These are phyloP conservation scores for Podarcis lilfordi DNA, from an alignment of 2,797 vertebrate genomes.

Conservation along the genomic window DNA sequence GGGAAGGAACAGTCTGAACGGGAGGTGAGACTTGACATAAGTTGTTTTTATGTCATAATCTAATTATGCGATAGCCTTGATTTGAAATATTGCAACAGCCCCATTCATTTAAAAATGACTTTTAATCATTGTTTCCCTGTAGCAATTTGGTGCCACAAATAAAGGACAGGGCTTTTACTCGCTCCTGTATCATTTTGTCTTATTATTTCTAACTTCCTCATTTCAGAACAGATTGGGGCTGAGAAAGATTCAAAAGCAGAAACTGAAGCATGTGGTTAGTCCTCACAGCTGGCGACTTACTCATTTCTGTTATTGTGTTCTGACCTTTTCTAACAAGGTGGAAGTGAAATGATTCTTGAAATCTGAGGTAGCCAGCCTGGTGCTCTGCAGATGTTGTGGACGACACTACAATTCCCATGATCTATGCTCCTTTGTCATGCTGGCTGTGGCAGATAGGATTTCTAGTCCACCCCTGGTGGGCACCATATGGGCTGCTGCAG, in stretches of 20 bases:
- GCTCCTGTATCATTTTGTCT: neutral
- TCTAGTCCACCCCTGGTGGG: neutral
- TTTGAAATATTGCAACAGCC: neutral
- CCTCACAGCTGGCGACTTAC: neutral
- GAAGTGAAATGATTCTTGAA: neutral
- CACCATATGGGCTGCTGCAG: neutral
- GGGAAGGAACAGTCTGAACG: neutral
- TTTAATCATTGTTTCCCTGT: neutral
- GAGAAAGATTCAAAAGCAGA: neutral
- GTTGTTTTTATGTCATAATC: neutral
- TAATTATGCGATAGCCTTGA: neutral
- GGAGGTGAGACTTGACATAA: neutral
- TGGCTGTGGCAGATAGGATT: neutral
- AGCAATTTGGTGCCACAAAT: neutral
- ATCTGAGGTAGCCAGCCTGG: too few species aligned
- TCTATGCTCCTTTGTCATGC: neutral
- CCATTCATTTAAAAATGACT: neutral
- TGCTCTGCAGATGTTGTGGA: neutral
- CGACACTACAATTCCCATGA: neutral
- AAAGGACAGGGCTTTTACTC: neutral
- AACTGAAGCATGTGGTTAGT: neutral
- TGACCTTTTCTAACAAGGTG: neutral
- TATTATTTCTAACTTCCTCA: neutral
- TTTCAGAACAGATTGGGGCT: constrained; percentile 3
- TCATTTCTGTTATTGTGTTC: neutral